Evolutionary conservation across 1,140 invertebrate genomes (phyloP), one percentile per base, ranked within the genome.

Genomic region (Diabrotica virgifera): DNA sequence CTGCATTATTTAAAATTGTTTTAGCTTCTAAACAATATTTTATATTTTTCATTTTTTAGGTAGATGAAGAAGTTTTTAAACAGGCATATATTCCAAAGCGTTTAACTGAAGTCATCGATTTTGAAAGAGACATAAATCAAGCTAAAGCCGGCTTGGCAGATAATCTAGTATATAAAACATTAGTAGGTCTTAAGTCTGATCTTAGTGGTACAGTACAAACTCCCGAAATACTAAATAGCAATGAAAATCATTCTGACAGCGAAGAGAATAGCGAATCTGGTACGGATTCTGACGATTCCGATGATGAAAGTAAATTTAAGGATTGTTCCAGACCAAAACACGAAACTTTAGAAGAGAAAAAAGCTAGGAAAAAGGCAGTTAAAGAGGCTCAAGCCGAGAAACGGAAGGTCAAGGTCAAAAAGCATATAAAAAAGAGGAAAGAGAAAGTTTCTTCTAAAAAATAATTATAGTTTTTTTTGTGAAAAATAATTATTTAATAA

Each of bases 61-160:
- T 93, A 66, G 89, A 94, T 72, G 90, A 92, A 70, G 87, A 95
- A 80, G 93, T 98, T 37, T 99, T 99, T 79, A 96, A 97, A 76
- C 88, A 95, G 77, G 86, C 90, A 9, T 99, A 89, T 76, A 99
- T 99, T 79, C 97, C 97, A 14, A 90, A 97, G 79, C 90, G 90
- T 68, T 82, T 99, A n/a, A 90, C 89, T 71, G 91, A 99, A 83
- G 94, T 97, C 10, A 86, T 92, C 36, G 88, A 98, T 80, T 89
- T 91, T 80, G 97, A 99, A 79, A 81, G 92, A 54, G 96, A 99
- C 79, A 90, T 93, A 57, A 85, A 83, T 59, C 85, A 92, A 71
- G 88, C 88, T 0, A 93, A 93, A 79, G 81, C 87, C 65, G 91
- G 92, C 60, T 83, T 89, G 57, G 83, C 85, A 35, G 84, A 89